Conservation (phyloP, 1,140 invertebrate species). For the Heliconius himera region DNA sequence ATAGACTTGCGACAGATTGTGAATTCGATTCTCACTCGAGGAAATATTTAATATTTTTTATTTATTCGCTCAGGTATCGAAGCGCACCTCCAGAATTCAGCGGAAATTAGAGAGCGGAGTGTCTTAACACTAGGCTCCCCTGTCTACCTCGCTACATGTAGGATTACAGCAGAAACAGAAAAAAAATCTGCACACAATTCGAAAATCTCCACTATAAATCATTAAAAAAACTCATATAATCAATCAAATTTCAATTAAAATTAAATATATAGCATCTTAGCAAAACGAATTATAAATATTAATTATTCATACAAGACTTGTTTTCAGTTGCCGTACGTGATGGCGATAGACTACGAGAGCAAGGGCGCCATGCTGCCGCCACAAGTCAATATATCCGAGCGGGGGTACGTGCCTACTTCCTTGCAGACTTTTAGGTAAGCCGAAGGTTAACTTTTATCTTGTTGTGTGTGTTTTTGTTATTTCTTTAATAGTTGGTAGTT, state of each 20-base stretch:
- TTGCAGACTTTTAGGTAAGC: slow-evolving; percentile 87
- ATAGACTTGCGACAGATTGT: too few species aligned
- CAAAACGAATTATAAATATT: background rate
- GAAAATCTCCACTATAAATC: background rate
- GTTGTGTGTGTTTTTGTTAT: background rate
- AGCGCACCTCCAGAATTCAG: too few species aligned
- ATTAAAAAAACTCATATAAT: background rate
- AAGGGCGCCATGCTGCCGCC: slow-evolving; percentile 87
- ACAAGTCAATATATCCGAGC: slow-evolving; percentile 90
- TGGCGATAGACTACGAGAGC: slow-evolving; percentile 90
- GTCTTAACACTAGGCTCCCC: too few species aligned
- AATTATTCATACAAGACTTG: slow-evolving; percentile 38
- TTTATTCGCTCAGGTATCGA: too few species aligned
- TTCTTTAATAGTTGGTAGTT: background rate
- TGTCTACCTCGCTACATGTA: too few species aligned
- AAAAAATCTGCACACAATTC: too few species aligned
- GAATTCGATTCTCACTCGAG: too few species aligned
- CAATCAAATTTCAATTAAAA: background rate
- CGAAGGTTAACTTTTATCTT: slow-evolving; percentile 12
- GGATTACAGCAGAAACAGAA: too few species aligned
- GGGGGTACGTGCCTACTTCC: slow-evolving; percentile 87
- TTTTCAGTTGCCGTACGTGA: slow-evolving; percentile 87
- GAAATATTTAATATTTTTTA: too few species aligned
- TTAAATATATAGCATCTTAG: background rate
- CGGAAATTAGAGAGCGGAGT: too few species aligned